Percentiles rank a stretch among this genome's conserved stretches.
Conservation (phyloP, 2,113 vertebrate species). For the Pseudorectes ferrugineus region DNA sequence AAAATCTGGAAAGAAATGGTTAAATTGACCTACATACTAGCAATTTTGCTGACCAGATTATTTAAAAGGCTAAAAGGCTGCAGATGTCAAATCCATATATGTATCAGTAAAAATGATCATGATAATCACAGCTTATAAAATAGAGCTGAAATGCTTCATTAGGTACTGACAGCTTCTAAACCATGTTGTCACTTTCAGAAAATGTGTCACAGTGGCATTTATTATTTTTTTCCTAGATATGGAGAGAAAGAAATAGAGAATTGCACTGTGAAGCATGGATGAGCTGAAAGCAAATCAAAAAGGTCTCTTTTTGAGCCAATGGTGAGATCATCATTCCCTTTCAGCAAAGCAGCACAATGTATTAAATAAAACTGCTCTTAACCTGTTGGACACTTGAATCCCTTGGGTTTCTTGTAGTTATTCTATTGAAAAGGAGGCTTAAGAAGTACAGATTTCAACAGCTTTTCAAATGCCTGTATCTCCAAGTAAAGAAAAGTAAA, state of each 20-base stretch:
- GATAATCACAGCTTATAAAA: constrained; percentile 59
- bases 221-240: constrained; percentile 26
- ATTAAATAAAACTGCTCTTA: constrained; percentile 53
- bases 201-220: constrained; percentile 41
- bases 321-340: constrained; percentile 29
- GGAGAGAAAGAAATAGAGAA: constrained; percentile 36
- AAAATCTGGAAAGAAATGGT: constrained; percentile 16
- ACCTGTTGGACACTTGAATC: constrained; percentile 52
- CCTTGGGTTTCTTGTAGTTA: constrained; percentile 31
- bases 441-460: constrained; percentile 52
- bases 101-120: constrained; percentile 54
- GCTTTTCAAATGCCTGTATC: constrained; percentile 13
- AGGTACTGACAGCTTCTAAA: constrained; percentile 56
- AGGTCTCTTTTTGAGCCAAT: neutral
- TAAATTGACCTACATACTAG: constrained; percentile 48
- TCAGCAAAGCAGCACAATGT: constrained; percentile 51
- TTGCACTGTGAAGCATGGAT: constrained; percentile 15
- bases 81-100: constrained; percentile 14
- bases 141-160: constrained; percentile 55
- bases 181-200: constrained; percentile 56
- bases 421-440: constrained; percentile 41
- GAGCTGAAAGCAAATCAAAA: constrained; percentile 52
- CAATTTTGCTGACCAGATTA: constrained; percentile 53
- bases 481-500: neutral
- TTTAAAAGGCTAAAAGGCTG: constrained; percentile 47